phyloP scores from a whole-genome alignment of 1,140 invertebrate genomes.

The Himalopsyche phryganea region DNA sequence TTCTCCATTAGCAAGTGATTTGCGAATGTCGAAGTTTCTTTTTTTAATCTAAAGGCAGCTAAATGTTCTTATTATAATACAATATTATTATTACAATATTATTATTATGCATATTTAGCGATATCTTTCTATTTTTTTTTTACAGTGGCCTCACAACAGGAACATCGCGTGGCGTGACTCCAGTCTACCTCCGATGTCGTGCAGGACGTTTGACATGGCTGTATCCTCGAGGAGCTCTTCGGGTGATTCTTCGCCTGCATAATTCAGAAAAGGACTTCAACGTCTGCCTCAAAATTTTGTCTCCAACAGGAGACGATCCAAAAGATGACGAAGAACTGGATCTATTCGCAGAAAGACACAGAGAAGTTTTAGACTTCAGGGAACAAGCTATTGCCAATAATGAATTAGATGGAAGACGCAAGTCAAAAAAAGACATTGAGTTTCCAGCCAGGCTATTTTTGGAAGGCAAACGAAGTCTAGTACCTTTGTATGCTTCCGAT shows the following conservation, averaged over 20 bases:
- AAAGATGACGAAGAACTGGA: constrained; percentile 32
- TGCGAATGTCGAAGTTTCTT: too few relatives aligned
- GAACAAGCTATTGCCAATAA: constrained; percentile 1
- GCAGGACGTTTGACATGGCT: constrained; percentile 69
- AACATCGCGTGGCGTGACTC: constrained; percentile 62
- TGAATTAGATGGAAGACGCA: neutral
- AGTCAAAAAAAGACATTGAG: constrained; percentile 16
- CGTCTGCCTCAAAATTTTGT: constrained; percentile 63
- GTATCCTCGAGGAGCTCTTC: constrained; percentile 70
- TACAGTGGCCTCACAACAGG: constrained; percentile 53
- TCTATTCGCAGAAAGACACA: constrained; percentile 16
- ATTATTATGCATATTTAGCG: too few relatives aligned
- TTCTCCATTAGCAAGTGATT: too few relatives aligned
- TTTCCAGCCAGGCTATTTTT: constrained; percentile 66
- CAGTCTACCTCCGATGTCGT: constrained; percentile 72
- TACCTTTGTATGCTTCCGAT: constrained; percentile 60
- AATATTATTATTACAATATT: too few relatives aligned
- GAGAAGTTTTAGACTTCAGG: constrained; percentile 34
- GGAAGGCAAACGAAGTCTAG: constrained; percentile 61
- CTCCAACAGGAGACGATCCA: constrained; percentile 36
- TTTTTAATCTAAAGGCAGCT: too few relatives aligned
- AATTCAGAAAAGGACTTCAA: constrained; percentile 63
- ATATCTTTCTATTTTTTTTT: constrained; percentile 42
- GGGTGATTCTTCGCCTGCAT: constrained; percentile 63
- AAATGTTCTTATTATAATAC: too few relatives aligned